A percentile compares a stretch with the other conserved stretches of the same genome.
Evolutionary conservation across 2,888 invertebrate species (phyloP).

Genomic region (Oegoconia quadripuncta): DNA sequence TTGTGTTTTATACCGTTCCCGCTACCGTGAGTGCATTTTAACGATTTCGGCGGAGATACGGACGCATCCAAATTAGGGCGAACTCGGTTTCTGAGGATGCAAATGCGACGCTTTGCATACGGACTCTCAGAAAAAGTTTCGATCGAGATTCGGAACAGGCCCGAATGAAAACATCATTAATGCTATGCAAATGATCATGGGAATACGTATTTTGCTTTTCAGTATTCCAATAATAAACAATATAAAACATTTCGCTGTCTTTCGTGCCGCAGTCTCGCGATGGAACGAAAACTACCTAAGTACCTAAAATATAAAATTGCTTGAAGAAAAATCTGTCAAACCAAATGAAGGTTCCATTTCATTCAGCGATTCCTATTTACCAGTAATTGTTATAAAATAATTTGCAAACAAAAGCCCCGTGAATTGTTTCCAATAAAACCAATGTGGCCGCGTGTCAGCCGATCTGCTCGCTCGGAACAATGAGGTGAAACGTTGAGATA

Average conservation of each 20-base stretch:
- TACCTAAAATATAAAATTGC: not conserved
- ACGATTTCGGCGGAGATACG: constrained; percentile 64
- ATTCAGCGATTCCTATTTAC: constrained; percentile 28
- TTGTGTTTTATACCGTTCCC: constrained; percentile 59
- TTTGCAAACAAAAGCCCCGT: constrained; percentile 67
- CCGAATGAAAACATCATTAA: constrained; percentile 66
- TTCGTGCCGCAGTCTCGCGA: no score
- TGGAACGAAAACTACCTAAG: no score
- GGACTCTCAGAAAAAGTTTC: constrained; percentile 41
- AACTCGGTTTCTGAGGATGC: constrained; percentile 55
- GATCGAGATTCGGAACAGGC: constrained; percentile 42
- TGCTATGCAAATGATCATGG: constrained; percentile 56
- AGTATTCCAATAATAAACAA: constrained; percentile 13
- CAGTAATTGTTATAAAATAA: constrained; percentile 42
- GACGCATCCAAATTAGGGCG: constrained; percentile 70
- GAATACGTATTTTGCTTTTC: constrained; percentile 32
- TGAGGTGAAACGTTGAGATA: constrained; percentile 50
- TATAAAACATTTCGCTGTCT: not conserved
- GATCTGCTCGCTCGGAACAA: constrained; percentile 45
- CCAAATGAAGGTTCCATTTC: not conserved
- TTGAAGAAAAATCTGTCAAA: not conserved
- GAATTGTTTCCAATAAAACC: constrained; percentile 62
- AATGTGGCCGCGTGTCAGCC: constrained; percentile 53
- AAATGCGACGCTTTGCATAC: constrained; percentile 68
- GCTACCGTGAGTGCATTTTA: constrained; percentile 73